Conservation (phyloP, 2,888 invertebrate genomes). For the Nemotelus nigrinus region DNA sequence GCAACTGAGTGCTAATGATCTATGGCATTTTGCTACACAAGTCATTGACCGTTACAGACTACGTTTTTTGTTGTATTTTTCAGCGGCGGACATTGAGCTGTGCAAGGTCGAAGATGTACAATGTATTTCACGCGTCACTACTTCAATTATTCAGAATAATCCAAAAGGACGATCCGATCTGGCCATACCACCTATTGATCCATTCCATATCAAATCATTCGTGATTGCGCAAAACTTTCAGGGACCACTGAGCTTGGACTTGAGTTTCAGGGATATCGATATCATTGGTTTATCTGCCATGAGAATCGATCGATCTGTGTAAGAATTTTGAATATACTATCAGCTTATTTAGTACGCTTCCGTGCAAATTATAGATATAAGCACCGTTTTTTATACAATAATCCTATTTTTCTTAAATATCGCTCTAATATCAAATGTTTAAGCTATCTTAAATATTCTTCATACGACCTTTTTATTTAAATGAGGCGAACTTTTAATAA, state of each 20-base stretch:
- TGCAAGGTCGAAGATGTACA: conserved; percentile 59
- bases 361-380: neutral
- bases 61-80: conserved; percentile 21
- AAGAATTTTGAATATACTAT: conserved; percentile 52
- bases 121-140: conserved; percentile 59
- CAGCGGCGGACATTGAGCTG: conserved; percentile 58
- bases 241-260: conserved; percentile 59
- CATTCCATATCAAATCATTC: conserved; percentile 59
- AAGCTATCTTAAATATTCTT: too few relatives aligned
- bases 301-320: conserved; percentile 61
- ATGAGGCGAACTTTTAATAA: too few relatives aligned
- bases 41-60: neutral
- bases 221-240: conserved; percentile 60
- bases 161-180: conserved; percentile 60
- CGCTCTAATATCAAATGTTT: too few relatives aligned
- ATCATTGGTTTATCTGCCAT: conserved; percentile 60
- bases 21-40: neutral
- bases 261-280: conserved; percentile 60
- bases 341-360: neutral
- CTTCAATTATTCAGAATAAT: conserved; percentile 56
- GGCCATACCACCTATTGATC: conserved; percentile 61
- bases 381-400: too few relatives aligned
- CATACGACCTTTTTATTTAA: too few relatives aligned
- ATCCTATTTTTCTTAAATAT: too few relatives aligned
- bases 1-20: neutral